Conservation (phyloP, 2,888 invertebrate species). For the Anarsia innoxiella region DNA sequence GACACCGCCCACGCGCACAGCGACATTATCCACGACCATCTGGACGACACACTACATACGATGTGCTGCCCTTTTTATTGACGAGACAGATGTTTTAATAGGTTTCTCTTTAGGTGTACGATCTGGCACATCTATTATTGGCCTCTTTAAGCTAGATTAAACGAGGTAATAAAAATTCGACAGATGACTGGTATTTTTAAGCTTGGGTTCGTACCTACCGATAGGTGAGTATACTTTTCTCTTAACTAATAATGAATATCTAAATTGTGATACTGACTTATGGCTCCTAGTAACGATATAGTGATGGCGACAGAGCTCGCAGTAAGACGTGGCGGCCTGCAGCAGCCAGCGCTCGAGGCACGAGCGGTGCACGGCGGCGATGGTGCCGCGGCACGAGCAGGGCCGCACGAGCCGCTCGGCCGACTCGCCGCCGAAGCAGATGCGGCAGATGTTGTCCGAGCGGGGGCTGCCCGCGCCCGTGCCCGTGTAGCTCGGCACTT, state of each 20-base stretch:
- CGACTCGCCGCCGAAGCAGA: constrained; percentile 67
- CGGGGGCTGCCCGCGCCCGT: constrained; percentile 36
- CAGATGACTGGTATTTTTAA: too few species aligned
- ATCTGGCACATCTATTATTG: too few species aligned
- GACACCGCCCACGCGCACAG: constrained; percentile 55
- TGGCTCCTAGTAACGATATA: constrained; percentile 62
- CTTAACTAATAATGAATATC: too few species aligned
- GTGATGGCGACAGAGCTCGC: constrained; percentile 66
- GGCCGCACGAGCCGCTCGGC: constrained; percentile 65
- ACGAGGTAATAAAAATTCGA: too few species aligned
- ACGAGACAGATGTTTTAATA: too few species aligned
- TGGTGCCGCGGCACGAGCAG: constrained; percentile 64
- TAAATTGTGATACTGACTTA: constrained; percentile 44
- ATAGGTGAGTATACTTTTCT: too few species aligned
- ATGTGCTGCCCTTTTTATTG: too few species aligned
- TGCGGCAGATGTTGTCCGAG: constrained; percentile 62
- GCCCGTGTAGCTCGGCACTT: constrained; percentile 38
- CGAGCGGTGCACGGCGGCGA: constrained; percentile 64
- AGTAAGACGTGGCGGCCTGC: constrained; percentile 64
- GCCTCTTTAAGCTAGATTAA: too few species aligned
- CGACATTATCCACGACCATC: constrained; percentile 62
- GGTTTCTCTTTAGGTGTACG: too few species aligned
- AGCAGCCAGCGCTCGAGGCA: constrained; percentile 69
- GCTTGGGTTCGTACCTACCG: too few species aligned
- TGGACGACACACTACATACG: constrained; percentile 26